A percentile compares a stretch with the other conserved stretches of the same genome.
Evolutionary conservation across 2,888 invertebrate genomes (phyloP).

Genomic region (Drosophila atroscutellata): DNA sequence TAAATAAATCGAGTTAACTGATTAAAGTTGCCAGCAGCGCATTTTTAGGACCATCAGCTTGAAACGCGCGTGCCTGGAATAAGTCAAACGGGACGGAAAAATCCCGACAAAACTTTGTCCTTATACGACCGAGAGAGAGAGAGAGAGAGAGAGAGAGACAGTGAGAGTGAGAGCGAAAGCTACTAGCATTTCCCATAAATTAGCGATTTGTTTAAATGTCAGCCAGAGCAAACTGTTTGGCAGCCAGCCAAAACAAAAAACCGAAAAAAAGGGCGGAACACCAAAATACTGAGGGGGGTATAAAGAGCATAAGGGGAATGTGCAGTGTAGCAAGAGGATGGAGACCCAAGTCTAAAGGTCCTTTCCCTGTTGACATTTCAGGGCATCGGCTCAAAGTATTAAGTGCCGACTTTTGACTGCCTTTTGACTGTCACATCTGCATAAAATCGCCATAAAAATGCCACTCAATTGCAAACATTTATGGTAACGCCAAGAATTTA

Average conservation of each 20-base stretch:
- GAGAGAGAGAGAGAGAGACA: background rate
- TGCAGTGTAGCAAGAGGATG: background rate
- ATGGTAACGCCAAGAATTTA: constrained; percentile 55
- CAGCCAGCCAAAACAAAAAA: constrained; percentile 49
- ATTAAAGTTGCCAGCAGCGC: constrained; percentile 69
- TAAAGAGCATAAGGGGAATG: background rate
- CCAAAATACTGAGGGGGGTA: background rate
- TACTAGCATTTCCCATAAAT: constrained; percentile 63
- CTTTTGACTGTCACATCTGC: constrained; percentile 68
- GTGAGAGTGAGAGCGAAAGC: background rate
- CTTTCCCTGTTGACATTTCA: constrained; percentile 69
- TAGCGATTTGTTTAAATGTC: constrained; percentile 80
- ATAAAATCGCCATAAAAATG: constrained; percentile 75
- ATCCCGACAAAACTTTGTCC: constrained; percentile 32
- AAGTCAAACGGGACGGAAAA: constrained; percentile 70
- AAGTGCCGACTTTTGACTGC: constrained; percentile 44
- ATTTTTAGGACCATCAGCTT: constrained; percentile 38
- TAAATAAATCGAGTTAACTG: constrained; percentile 80
- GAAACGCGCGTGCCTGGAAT: constrained; percentile 66
- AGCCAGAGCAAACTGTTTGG: constrained; percentile 30
- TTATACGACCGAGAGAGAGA: background rate
- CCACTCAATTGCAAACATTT: constrained; percentile 71
- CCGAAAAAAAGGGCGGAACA: background rate
- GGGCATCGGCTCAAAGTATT: constrained; percentile 23
- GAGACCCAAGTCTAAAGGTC: constrained; percentile 39